These are phyloP conservation scores for Eriocheir sinensis DNA, from an alignment of 1,140 invertebrate species.

Conservation along the genomic window DNA sequence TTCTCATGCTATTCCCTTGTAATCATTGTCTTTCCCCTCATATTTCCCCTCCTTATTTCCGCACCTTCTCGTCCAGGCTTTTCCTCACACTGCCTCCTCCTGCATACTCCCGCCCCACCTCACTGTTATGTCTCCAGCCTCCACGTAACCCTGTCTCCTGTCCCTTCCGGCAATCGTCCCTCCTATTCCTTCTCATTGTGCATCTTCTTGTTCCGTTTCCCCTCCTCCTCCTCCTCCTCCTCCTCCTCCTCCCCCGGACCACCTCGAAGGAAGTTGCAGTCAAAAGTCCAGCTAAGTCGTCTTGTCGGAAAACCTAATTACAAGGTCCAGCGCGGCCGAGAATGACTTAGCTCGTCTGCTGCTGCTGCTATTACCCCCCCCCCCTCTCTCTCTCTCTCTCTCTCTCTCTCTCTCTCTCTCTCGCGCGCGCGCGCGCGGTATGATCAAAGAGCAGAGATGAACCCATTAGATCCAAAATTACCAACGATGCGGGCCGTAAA, in stretches of 20 bases:
- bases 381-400: not conserved
- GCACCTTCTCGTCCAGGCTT: not conserved
- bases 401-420: not conserved
- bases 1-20: not conserved
- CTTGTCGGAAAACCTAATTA: conserved; percentile 49
- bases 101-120: not conserved
- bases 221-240: not conserved
- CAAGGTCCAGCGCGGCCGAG: conserved; percentile 44
- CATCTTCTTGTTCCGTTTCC: not conserved
- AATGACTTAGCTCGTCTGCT: conserved; percentile 34
- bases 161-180: not conserved
- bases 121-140: not conserved
- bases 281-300: conserved; percentile 36
- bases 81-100: not conserved
- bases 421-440: not conserved
- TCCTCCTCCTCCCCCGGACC: not conserved
- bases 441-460: no score
- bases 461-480: no score
- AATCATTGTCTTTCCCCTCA: not conserved
- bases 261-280: not conserved
- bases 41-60: not conserved
- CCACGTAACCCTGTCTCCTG: not conserved
- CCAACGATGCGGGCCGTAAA: no score
- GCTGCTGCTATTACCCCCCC: not conserved
- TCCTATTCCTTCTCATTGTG: not conserved